A percentile compares a stretch with the other conserved stretches of the same genome.
Evolutionary conservation across 2,888 invertebrate genomes (phyloP).

Genomic region (Mesochorus sp.): DNA sequence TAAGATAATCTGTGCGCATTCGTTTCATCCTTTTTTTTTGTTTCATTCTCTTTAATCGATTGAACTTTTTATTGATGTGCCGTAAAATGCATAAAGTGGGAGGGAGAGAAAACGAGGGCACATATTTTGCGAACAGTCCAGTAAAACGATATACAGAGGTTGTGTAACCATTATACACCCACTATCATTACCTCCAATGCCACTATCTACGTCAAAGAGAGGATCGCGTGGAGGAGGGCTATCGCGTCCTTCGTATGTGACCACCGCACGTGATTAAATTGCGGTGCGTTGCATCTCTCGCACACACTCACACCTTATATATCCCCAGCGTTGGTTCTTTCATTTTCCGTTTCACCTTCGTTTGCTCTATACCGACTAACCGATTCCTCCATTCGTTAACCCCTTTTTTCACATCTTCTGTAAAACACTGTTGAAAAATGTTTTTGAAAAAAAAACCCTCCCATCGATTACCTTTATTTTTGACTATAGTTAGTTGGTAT

Average conservation of each 20-base stretch:
- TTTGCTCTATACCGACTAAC: background rate
- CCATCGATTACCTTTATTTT: too few relatives aligned
- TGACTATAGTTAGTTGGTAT: too few relatives aligned
- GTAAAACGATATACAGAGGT: background rate
- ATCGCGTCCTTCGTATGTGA: conserved; percentile 44
- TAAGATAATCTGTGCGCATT: too few relatives aligned
- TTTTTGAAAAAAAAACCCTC: too few relatives aligned
- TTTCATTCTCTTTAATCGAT: too few relatives aligned
- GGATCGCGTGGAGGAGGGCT: background rate
- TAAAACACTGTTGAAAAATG: too few relatives aligned
- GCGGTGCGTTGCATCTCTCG: conserved; percentile 48
- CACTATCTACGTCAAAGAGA: background rate
- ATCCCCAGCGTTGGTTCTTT: conserved; percentile 57
- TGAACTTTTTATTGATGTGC: too few relatives aligned
- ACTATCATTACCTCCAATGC: background rate
- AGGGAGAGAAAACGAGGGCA: background rate
- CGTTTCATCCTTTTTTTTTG: too few relatives aligned
- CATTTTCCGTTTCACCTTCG: conserved; percentile 8
- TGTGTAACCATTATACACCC: conserved; percentile 4
- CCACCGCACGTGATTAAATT: conserved; percentile 58
- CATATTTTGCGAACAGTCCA: background rate
- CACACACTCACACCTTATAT: conserved; percentile 49
- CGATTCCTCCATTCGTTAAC: background rate
- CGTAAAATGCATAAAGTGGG: too few relatives aligned
- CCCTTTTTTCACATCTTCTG: background rate